These are phyloP conservation scores for Elegia similella DNA, from an alignment of 2,888 invertebrate genomes.

Conservation along the genomic window DNA sequence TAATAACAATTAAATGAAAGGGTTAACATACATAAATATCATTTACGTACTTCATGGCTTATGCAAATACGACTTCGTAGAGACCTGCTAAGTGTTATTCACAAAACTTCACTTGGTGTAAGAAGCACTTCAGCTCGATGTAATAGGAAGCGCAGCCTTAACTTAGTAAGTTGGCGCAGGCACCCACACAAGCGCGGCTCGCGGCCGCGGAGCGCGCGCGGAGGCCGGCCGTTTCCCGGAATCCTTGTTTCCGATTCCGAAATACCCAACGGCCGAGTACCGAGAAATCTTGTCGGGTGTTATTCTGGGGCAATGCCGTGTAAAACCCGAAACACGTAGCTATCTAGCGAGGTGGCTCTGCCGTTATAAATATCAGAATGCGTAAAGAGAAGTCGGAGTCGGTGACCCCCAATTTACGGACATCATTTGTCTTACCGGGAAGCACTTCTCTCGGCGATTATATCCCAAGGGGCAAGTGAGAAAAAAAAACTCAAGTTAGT, in stretches of 20 bases:
- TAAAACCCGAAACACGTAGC: conserved; percentile 71
- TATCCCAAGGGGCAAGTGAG: not conserved
- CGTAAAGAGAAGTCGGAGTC: conserved; percentile 68
- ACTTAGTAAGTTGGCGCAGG: not conserved
- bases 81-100: no score
- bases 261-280: conserved; percentile 70
- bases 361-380: conserved; percentile 73
- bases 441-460: conserved; percentile 30
- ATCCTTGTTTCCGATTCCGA: conserved; percentile 79
- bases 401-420: conserved; percentile 60
- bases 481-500: conserved; percentile 35
- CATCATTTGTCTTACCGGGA: conserved; percentile 43
- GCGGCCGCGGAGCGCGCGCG: conserved; percentile 27
- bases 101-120: no score
- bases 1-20: no score
- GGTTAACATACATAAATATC: no score
- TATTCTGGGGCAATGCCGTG: conserved; percentile 75
- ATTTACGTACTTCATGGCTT: no score
- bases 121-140: no score
- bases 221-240: conserved; percentile 73
- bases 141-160: not conserved
- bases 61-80: no score
- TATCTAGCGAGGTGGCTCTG: conserved; percentile 64
- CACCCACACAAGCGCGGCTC: conserved; percentile 20
- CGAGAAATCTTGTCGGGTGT: conserved; percentile 68